A percentile compares a stretch with the other conserved stretches of the same genome.
Conservation (phyloP, 2,797 vertebrate species). For the Lutjanus argentimaculatus region DNA sequence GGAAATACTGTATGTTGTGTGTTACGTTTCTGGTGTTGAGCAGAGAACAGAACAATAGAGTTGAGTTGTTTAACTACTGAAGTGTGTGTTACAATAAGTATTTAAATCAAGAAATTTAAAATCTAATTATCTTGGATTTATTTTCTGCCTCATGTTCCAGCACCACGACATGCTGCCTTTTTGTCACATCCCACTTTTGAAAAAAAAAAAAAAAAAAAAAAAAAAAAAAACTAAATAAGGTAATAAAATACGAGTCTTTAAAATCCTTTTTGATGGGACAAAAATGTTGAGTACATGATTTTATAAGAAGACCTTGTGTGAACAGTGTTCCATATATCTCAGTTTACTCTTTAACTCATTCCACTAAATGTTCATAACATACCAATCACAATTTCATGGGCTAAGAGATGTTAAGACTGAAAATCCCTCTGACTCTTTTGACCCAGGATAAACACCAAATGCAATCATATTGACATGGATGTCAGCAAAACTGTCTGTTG, state of each 20-base stretch:
- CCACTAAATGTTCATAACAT: constrained; percentile 26
- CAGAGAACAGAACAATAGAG: no score
- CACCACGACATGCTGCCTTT: background rate
- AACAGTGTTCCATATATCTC: constrained; percentile 20
- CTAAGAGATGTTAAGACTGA: constrained; percentile 37
- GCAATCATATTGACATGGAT: background rate
- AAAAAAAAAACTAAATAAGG: background rate
- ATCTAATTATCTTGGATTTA: no score
- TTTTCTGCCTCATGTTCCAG: no score
- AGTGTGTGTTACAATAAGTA: no score
- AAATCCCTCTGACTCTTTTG: constrained; percentile 29
- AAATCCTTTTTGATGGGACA: background rate
- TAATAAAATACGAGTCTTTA: background rate
- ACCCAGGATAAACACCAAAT: background rate
- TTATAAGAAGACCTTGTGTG: no score
- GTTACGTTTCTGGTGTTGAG: no score
- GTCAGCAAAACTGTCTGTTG: background rate
- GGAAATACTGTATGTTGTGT: no score
- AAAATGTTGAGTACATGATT: constrained; percentile 4
- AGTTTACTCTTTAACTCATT: constrained; percentile 7
- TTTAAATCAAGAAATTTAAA: no score
- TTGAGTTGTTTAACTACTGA: no score
- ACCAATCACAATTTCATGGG: constrained; percentile 18
- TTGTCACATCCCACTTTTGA: background rate
- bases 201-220: background rate